Evolutionary conservation across 2,113 vertebrate genomes (phyloP).

Genomic region (Cranoglanis bouderius): DNA sequence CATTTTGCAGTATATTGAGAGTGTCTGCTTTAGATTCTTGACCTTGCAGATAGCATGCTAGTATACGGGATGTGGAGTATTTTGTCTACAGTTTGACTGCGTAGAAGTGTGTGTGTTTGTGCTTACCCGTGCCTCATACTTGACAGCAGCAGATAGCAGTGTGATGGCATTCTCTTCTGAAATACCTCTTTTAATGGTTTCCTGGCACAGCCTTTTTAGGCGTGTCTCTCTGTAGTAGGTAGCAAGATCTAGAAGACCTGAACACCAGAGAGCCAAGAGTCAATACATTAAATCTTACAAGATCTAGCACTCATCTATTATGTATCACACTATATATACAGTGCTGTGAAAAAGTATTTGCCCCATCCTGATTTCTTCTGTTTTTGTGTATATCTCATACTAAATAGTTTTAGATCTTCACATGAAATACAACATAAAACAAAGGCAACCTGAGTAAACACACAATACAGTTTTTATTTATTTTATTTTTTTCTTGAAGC

Average conservation of each 20-base stretch:
- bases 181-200: constrained; percentile 96
- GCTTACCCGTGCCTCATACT: constrained; percentile 93
- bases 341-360: too few relatives aligned
- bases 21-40: background rate
- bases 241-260: constrained; percentile 91
- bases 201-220: constrained; percentile 93
- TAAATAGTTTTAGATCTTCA: too few relatives aligned
- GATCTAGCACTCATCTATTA: background rate
- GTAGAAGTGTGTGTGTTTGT: background rate
- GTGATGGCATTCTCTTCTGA: constrained; percentile 97
- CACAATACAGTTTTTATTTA: too few relatives aligned
- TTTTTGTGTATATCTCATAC: too few relatives aligned
- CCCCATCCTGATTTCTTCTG: too few relatives aligned
- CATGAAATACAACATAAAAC: too few relatives aligned
- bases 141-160: constrained; percentile 92
- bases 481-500: too few relatives aligned
- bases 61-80: background rate
- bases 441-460: too few relatives aligned
- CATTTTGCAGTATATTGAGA: background rate
- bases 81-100: background rate
- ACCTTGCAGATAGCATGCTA: background rate
- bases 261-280: background rate
- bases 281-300: background rate
- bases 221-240: constrained; percentile 90
- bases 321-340: background rate